Base-by-base conservation (phyloP, 2,113 vertebrate species). In the Marmota flaviventris region DNA sequence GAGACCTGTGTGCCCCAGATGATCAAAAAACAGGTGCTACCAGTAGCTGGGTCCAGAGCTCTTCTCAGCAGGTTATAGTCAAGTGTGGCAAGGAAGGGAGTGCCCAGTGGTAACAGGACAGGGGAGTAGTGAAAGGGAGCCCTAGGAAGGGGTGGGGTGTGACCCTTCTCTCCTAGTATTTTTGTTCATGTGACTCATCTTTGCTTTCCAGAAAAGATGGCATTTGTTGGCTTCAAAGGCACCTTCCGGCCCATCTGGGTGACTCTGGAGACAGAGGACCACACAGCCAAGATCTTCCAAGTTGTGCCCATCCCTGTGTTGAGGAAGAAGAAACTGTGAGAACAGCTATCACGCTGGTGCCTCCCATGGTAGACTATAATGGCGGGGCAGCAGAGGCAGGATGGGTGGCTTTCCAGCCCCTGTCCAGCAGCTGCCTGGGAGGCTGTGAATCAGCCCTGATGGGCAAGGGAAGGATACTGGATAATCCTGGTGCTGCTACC, bases 281-380 rank as follows among this genome's bases (percentile, higher is more conserved):
- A 99, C 45, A 98, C 97, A 0, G 99, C 99, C 70, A 99, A 99
- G 85, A 98, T 99, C 97, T 99, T 99, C 91, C 99, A 99, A 97
- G 99, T 98, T 0, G 98, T 99, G 87, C 99, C 99, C 45, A 93
- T 99, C 83, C 99, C 99, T 24, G 99, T 99, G 96, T 97, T 99
- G 97, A 99, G 98, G 97, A 99, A 98, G 98, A 99, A 98, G 98
- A 99, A 98, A 97, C 98, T 99, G 97, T 99, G 99, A 99, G 98
- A 67, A 93, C 53, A 48, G 56, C 76, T 17, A 9, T 48, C 58
- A 34, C 84, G 56, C 24, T 51, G 4, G 89, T 89, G 56, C 61
- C 24, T 3, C 72, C 86, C 32, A 7, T 0, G 2, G 82, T 61
- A 72, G 82, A 34, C 89, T 53, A 8, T 69, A 78, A 48, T 0